These are phyloP conservation scores for Rhagophthalmus giganteus DNA, from an alignment of 2,888 invertebrate species.

Conservation along the genomic window DNA sequence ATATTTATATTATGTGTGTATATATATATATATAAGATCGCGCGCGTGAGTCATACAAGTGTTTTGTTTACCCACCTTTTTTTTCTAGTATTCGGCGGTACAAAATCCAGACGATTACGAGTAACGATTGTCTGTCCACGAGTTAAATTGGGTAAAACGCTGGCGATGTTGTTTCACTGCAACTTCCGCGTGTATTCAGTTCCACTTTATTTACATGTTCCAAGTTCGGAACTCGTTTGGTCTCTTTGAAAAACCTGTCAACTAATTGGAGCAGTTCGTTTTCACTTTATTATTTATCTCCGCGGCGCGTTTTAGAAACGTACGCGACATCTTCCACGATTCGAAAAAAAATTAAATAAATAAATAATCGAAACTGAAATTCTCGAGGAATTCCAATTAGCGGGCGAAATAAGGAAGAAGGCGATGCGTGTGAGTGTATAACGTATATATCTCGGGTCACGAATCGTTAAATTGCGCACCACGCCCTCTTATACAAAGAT, in stretches of 20 bases:
- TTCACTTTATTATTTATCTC: slow-evolving; percentile 20
- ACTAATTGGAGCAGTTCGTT: slow-evolving; percentile 24
- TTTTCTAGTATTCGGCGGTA: not conserved
- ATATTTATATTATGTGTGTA: not conserved
- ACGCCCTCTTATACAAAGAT: slow-evolving; percentile 30
- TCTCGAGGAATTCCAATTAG: slow-evolving; percentile 24
- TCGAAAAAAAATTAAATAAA: slow-evolving; percentile 1
- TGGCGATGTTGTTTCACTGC: too few relatives aligned
- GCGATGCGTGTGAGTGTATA: slow-evolving; percentile 14
- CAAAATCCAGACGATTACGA: not conserved
- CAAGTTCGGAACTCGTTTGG: slow-evolving; percentile 17
- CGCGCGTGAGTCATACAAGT: slow-evolving; percentile 1
- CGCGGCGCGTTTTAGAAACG: slow-evolving; percentile 2
- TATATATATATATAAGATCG: too few relatives aligned
- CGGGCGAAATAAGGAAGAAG: slow-evolving; percentile 18
- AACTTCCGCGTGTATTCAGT: slow-evolving; percentile 24
- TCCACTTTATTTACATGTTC: slow-evolving; percentile 28
- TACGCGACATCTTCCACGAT: slow-evolving; percentile 3
- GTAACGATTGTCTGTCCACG: not conserved
- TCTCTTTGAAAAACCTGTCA: slow-evolving; percentile 20
- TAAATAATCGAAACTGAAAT: slow-evolving; percentile 3
- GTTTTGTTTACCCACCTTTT: slow-evolving; percentile 2
- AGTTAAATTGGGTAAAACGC: not conserved
- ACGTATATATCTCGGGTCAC: slow-evolving; percentile 29
- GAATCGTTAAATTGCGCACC: slow-evolving; percentile 34